These are phyloP conservation scores for Bovichtus variegatus DNA, from an alignment of 2,797 vertebrate genomes.

Conservation along the genomic window DNA sequence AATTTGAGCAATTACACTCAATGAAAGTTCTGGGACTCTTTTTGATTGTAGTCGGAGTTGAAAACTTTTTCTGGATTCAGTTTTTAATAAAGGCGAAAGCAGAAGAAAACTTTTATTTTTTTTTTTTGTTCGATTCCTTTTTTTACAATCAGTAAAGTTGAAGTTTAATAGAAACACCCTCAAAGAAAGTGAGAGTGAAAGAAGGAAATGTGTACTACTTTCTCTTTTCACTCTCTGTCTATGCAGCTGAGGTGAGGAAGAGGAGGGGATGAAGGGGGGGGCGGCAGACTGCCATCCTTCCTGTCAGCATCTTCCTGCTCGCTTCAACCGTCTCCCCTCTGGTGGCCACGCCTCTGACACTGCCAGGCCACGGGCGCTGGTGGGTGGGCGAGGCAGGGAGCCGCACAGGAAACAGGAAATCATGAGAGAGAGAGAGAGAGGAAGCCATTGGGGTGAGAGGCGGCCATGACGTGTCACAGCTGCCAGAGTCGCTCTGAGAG, in stretches of 20 bases:
- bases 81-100: background rate
- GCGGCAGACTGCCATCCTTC: constrained; percentile 66
- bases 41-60: background rate
- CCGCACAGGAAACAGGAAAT: constrained; percentile 76
- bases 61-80: background rate
- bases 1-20: constrained; percentile 33
- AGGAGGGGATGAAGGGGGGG: constrained; percentile 28
- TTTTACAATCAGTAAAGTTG: background rate
- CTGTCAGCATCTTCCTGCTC: constrained; percentile 66
- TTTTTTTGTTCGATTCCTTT: background rate
- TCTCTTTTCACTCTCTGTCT: constrained; percentile 14
- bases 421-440: constrained; percentile 40
- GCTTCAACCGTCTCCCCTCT: constrained; percentile 57
- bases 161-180: background rate
- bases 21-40: background rate
- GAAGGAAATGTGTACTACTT: constrained; percentile 8
- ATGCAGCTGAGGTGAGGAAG: constrained; percentile 57
- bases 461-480: constrained; percentile 61
- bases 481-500: constrained; percentile 60
- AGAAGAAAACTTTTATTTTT: background rate
- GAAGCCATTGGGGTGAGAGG: constrained; percentile 47
- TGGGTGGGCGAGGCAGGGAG: constrained; percentile 61
- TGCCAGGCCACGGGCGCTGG: constrained; percentile 45
- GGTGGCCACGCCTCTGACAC: constrained; percentile 68
- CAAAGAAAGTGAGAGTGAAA: constrained; percentile 3